These are phyloP conservation scores for Adelphocoris suturalis DNA, from an alignment of 2,888 invertebrate species.

Conservation along the genomic window DNA sequence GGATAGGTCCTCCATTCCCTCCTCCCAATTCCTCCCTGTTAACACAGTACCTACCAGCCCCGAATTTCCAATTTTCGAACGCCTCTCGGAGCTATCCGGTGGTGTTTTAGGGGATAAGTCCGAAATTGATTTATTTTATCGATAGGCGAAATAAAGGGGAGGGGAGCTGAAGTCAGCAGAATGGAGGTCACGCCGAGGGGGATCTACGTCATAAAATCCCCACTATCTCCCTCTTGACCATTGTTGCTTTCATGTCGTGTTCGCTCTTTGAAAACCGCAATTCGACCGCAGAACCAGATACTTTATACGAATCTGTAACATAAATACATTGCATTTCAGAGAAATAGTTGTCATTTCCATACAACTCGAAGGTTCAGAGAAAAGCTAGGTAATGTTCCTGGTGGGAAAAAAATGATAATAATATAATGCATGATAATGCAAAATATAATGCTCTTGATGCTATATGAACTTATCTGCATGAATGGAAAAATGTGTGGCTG, in stretches of 20 bases:
- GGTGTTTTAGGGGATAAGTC: not conserved
- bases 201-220: not conserved
- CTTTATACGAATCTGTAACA: too few relatives aligned
- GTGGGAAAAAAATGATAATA: too few relatives aligned
- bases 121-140: conserved; percentile 30
- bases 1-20: not conserved
- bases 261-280: not conserved
- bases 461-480: too few relatives aligned
- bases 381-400: too few relatives aligned
- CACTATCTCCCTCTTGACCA: not conserved
- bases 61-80: not conserved
- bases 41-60: not conserved
- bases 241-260: not conserved
- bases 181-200: not conserved
- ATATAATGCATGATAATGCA: too few relatives aligned
- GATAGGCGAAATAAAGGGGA: not conserved
- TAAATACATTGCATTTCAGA: too few relatives aligned
- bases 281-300: not conserved
- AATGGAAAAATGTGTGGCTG: too few relatives aligned
- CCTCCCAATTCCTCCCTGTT: not conserved
- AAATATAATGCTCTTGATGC: too few relatives aligned
- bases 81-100: not conserved
- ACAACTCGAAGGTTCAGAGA: too few relatives aligned
- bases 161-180: not conserved
- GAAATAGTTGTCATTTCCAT: too few relatives aligned